phyloP scores from a whole-genome alignment of 2,113 vertebrate genomes.

The Apteryx mantelli region DNA sequence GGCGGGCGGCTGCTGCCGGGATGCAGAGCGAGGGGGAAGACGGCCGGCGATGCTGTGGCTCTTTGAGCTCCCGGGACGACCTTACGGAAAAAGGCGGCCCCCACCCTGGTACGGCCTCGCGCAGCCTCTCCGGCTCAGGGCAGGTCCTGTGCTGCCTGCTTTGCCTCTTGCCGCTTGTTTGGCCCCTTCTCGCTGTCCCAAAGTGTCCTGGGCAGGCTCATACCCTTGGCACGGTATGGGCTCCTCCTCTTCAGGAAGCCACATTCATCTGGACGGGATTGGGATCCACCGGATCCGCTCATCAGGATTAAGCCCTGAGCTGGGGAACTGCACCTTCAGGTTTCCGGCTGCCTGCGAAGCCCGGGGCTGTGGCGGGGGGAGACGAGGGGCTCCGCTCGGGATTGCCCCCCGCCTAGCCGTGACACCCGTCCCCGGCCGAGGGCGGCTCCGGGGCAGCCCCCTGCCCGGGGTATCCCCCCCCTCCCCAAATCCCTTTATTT shows the following conservation, averaged over 20 bases:
- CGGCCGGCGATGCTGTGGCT: not conserved
- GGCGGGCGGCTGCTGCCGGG: not conserved
- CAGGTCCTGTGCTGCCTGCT: not conserved
- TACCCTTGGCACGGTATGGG: too few species aligned
- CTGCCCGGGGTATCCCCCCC: not conserved
- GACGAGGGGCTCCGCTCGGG: not conserved
- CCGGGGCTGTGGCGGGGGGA: fast-evolving
- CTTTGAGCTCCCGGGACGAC: too few species aligned
- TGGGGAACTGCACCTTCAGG: not conserved
- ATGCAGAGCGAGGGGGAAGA: not conserved
- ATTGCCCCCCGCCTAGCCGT: too few species aligned
- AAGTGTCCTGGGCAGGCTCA: not conserved
- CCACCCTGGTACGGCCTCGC: not conserved
- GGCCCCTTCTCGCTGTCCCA: not conserved
- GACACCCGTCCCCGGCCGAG: too few species aligned
- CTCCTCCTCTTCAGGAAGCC: too few species aligned
- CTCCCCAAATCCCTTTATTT: not conserved
- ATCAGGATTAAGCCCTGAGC: not conserved
- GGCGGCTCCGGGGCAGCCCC: not conserved
- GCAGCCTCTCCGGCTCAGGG: fast-evolving
- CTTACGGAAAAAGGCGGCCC: not conserved
- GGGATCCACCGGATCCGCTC: too few species aligned
- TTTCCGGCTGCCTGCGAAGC: not conserved
- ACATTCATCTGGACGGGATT: too few species aligned
- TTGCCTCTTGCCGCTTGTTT: fast-evolving